Percentiles rank a stretch among this genome's conserved stretches.
Conservation (phyloP, 2,888 invertebrate species). For the Tanypteryx hageni region DNA sequence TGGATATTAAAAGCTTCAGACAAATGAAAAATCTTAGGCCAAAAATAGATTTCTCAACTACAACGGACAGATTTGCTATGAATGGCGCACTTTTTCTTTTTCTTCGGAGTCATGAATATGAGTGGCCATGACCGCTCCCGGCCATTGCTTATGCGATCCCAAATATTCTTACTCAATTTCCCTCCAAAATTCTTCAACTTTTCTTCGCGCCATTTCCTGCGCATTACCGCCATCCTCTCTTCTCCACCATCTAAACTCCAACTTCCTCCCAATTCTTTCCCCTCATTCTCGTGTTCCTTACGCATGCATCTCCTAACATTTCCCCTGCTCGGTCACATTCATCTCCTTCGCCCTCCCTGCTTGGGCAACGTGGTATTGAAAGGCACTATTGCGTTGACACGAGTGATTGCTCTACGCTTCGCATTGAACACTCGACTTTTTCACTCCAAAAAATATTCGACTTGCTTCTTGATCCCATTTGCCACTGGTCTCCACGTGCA, state of each 20-base stretch:
- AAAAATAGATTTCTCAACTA: too few relatives aligned
- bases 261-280: neutral
- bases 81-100: neutral
- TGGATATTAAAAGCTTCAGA: too few relatives aligned
- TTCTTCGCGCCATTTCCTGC: neutral
- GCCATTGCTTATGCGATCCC: neutral
- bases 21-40: too few relatives aligned
- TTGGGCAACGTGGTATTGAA: neutral
- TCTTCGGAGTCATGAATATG: neutral
- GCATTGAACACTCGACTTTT: slow-evolving; percentile 1
- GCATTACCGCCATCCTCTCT: neutral
- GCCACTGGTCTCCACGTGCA: slow-evolving; percentile 6
- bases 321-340: neutral
- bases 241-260: neutral
- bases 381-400: neutral
- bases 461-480: neutral
- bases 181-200: neutral
- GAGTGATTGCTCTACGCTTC: neutral
- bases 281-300: neutral
- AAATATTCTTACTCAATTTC: neutral
- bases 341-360: neutral
- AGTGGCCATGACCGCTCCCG: neutral
- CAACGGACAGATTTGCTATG: too few relatives aligned
- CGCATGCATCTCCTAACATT: slow-evolving; percentile 12
- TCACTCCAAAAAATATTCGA: slow-evolving; percentile 5